Evolutionary conservation across 2,888 invertebrate species (phyloP).

Genomic region (Macrophya alboannulata): DNA sequence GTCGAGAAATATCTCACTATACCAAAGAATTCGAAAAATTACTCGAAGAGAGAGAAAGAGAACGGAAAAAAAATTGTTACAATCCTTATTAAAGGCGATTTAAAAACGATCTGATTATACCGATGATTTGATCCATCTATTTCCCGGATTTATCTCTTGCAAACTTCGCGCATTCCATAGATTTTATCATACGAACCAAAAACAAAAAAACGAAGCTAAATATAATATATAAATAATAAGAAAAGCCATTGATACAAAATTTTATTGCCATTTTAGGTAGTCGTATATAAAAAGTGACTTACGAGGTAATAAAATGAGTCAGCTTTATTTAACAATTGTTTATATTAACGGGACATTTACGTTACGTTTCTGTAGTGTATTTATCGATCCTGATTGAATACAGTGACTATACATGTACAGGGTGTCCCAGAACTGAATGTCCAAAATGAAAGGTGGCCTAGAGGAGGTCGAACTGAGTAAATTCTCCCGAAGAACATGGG

Average conservation of each 20-base stretch:
- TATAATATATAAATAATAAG: background rate
- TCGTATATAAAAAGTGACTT: slow-evolving; percentile 19
- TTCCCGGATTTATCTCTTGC: background rate
- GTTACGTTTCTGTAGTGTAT: background rate
- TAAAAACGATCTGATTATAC: background rate
- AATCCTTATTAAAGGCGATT: background rate
- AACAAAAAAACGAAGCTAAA: too few species aligned
- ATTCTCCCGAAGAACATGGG: too few species aligned
- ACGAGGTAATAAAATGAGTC: slow-evolving; percentile 26
- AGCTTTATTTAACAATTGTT: slow-evolving; percentile 24
- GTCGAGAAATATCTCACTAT: slow-evolving; percentile 35
- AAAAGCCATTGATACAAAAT: background rate
- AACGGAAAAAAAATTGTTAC: background rate
- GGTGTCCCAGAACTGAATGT: too few species aligned
- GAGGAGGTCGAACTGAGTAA: too few species aligned
- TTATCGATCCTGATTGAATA: background rate
- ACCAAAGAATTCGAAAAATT: slow-evolving; percentile 21
- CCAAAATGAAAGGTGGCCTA: too few species aligned
- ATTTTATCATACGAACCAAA: too few species aligned
- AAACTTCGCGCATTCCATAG: background rate
- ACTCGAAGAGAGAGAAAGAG: background rate
- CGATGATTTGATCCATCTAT: background rate
- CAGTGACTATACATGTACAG: background rate
- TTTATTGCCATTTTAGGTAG: slow-evolving; percentile 18
- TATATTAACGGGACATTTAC: background rate